Conservation (phyloP, 2,113 vertebrate species). For the Sceloporus tristichus region DNA sequence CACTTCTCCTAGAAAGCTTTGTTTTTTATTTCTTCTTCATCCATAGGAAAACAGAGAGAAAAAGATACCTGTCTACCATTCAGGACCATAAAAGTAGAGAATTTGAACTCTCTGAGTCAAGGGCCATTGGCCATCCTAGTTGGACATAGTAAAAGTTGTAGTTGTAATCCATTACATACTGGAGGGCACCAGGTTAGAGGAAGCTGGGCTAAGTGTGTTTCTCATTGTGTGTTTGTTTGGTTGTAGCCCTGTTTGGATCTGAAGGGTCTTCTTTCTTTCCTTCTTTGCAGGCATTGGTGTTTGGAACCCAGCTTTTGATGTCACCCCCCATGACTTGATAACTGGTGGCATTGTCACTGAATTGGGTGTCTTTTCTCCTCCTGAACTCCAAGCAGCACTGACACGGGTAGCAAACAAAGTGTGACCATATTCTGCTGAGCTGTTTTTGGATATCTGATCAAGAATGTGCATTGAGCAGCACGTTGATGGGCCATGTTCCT, state of each 20-base stretch:
- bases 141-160: neutral
- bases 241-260: neutral
- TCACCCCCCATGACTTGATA: constrained; percentile 91
- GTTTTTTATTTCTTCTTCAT: neutral
- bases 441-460: neutral
- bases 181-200: neutral
- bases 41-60: neutral
- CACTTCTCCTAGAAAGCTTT: neutral
- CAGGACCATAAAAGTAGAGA: neutral
- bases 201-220: neutral
- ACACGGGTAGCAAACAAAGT: constrained; percentile 39
- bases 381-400: constrained; percentile 85
- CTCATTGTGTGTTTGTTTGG: neutral
- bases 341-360: constrained; percentile 94
- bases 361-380: constrained; percentile 87
- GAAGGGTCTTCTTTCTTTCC: neutral
- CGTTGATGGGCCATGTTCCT: too few species aligned
- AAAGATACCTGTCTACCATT: neutral
- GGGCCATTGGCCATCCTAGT: neutral
- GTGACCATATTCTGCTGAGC: neutral
- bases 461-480: neutral
- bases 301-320: constrained; percentile 94
- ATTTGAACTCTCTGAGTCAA: neutral
- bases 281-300: constrained; percentile 83
- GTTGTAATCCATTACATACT: neutral